Evolutionary conservation across 2,113 vertebrate genomes (phyloP).

Genomic region (Lepus timidus): DNA sequence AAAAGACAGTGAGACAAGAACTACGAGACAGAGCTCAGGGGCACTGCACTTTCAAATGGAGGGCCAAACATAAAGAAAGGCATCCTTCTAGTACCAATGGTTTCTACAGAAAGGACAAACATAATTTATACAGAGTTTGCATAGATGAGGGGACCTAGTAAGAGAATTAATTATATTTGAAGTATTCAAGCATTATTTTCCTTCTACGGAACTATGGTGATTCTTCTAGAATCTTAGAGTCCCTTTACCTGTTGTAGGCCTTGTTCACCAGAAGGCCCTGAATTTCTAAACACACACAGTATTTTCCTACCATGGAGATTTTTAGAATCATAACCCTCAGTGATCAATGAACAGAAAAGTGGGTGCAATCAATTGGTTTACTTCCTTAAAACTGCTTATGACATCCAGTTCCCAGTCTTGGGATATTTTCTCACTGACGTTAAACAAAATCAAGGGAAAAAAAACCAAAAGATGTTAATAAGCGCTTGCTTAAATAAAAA

Average conservation of each 20-base stretch:
- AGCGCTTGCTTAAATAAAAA: slow-evolving; percentile 69
- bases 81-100: not conserved
- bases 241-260: not conserved
- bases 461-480: slow-evolving; percentile 62
- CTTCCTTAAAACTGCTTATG: slow-evolving; percentile 47
- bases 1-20: not conserved
- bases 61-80: not conserved
- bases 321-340: slow-evolving; percentile 39
- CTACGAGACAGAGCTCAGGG: slow-evolving; percentile 6
- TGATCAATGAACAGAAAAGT: not conserved
- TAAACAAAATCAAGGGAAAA: slow-evolving; percentile 24
- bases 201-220: not conserved
- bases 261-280: not conserved
- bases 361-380: not conserved
- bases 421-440: slow-evolving; percentile 52
- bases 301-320: not conserved
- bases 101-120: slow-evolving; percentile 37
- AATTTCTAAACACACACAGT: not conserved
- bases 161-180: slow-evolving; percentile 6
- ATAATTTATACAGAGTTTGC: not conserved
- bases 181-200: not conserved
- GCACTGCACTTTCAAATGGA: not conserved
- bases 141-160: not conserved
- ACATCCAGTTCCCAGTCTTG: not conserved
- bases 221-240: not conserved